A percentile compares a stretch with the other conserved stretches of the same genome.
phyloP scores from a whole-genome alignment of 2,797 vertebrate species.

The Myotis planiceps region DNA sequence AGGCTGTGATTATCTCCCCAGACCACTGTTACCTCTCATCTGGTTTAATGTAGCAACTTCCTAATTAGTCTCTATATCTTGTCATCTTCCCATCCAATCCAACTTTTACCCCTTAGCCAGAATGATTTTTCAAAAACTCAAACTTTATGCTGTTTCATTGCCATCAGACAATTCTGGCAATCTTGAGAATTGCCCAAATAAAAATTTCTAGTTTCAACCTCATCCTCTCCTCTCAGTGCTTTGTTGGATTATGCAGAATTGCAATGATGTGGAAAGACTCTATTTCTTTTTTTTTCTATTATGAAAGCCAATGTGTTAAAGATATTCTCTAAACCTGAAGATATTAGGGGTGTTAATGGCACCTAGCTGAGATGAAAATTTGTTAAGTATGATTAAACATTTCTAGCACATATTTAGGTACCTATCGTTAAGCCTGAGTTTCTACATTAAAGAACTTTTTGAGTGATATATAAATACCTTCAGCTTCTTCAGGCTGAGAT shows the following conservation, averaged over 20 bases:
- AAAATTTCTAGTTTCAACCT: not conserved
- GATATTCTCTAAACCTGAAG: not conserved
- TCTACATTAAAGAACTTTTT: not conserved
- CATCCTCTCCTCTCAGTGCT: not conserved
- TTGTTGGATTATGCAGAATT: not conserved
- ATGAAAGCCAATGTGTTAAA: not conserved
- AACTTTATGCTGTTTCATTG: not conserved
- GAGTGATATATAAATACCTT: not conserved
- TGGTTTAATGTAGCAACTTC: not conserved
- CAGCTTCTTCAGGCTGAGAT: not conserved
- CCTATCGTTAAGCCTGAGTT: not conserved
- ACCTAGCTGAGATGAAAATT: not conserved
- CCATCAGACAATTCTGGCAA: not conserved
- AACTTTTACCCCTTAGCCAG: not conserved
- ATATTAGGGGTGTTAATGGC: not conserved
- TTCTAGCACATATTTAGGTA: not conserved
- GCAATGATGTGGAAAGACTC: not conserved
- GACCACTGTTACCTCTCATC: rapidly evolving
- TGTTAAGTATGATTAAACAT: not conserved
- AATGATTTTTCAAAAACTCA: conserved; percentile 22
- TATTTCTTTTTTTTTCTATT: not conserved
- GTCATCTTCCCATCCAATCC: not conserved
- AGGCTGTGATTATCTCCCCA: not conserved
- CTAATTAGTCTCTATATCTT: not conserved
- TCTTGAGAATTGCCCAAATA: not conserved